Evolutionary conservation across 2,113 vertebrate species (phyloP).

Genomic region (Oryzias javanicus): DNA sequence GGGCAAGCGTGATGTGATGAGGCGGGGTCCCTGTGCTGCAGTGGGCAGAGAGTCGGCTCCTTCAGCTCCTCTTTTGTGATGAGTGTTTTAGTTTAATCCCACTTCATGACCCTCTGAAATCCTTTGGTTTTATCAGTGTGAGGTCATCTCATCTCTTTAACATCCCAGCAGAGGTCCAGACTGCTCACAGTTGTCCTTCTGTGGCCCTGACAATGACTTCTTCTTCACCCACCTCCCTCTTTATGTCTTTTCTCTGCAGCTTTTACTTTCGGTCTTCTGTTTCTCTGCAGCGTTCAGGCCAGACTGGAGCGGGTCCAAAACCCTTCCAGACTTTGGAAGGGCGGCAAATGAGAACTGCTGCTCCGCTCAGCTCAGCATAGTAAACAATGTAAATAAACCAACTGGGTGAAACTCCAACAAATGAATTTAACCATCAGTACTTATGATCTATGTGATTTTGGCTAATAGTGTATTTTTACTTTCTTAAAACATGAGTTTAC

Average conservation of each 20-base stretch:
- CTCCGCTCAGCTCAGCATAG: too few relatives aligned
- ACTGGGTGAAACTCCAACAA: too few relatives aligned
- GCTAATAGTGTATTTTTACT: too few relatives aligned
- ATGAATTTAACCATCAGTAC: too few relatives aligned
- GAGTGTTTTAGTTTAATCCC: conserved; percentile 37
- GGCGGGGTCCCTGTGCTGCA: conserved; percentile 30
- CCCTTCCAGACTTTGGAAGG: neutral
- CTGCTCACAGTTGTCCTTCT: conserved; percentile 30
- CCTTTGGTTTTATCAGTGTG: conserved; percentile 41
- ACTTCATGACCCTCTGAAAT: conserved; percentile 42
- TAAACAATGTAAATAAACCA: too few relatives aligned
- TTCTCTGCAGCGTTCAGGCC: neutral
- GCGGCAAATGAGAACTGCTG: too few relatives aligned
- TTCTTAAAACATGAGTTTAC: too few relatives aligned
- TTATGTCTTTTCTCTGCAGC: neutral
- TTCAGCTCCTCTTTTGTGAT: conserved; percentile 52
- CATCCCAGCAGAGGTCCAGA: conserved; percentile 24
- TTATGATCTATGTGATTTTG: too few relatives aligned
- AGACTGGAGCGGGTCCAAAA: conserved; percentile 1
- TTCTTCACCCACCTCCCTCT: neutral
- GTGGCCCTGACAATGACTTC: conserved; percentile 23
- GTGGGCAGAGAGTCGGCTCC: conserved; percentile 40
- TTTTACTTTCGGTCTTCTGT: neutral
- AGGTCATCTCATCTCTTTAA: conserved; percentile 16
- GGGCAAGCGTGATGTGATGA: conserved; percentile 37